Conservation (phyloP, 2,888 invertebrate species). For the Pasiphila rectangulata region DNA sequence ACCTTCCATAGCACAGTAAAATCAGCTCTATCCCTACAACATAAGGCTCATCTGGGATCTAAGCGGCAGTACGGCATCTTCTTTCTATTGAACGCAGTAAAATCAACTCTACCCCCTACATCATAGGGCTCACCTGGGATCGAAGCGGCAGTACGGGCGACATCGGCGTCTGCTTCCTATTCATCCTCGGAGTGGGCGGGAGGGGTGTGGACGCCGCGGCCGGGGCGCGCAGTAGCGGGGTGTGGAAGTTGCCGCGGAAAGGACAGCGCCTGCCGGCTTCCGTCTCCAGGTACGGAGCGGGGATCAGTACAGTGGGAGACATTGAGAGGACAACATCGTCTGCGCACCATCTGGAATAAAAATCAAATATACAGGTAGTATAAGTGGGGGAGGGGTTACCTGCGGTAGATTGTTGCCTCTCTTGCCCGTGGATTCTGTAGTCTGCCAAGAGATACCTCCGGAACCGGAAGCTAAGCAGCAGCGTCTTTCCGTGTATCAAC, state of each 20-base stretch:
- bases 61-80: too few species aligned
- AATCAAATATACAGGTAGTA: background rate
- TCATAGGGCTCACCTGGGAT: constrained; percentile 8
- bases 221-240: constrained; percentile 40
- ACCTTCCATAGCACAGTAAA: too few species aligned
- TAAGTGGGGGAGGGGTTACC: background rate
- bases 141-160: constrained; percentile 12
- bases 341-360: constrained; percentile 79
- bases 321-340: constrained; percentile 83
- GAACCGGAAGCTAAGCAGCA: too few species aligned
- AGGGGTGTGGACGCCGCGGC: constrained; percentile 31
- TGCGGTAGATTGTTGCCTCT: too few species aligned
- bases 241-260: constrained; percentile 84
- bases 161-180: constrained; percentile 18
- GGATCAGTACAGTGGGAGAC: constrained; percentile 92
- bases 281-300: constrained; percentile 93
- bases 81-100: too few species aligned
- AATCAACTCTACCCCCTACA: background rate
- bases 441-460: too few species aligned
- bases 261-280: constrained; percentile 89
- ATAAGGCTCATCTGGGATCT: background rate
- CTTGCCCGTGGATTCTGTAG: too few species aligned
- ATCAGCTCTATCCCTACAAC: background rate
- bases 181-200: constrained; percentile 29
- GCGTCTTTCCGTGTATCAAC: too few species aligned